Conservation (phyloP, 2,888 invertebrate genomes). For the Lycocerus yunnanus region DNA sequence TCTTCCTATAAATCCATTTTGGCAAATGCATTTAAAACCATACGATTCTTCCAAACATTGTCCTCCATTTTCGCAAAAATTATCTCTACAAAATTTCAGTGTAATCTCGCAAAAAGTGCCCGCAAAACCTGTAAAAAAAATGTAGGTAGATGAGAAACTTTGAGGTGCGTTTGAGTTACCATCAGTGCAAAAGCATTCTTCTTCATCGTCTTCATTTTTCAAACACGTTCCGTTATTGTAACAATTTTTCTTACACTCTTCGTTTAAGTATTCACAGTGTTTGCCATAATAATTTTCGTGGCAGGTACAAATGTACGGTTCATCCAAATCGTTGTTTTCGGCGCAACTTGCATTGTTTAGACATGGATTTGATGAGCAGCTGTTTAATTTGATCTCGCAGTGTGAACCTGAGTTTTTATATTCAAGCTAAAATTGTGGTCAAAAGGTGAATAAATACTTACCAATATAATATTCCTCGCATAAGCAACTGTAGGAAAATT, state of each 20-base stretch:
- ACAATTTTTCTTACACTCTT: slow-evolving; percentile 54
- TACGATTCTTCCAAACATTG: slow-evolving; percentile 50
- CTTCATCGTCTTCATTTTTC: slow-evolving; percentile 54
- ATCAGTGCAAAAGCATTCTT: slow-evolving; percentile 53
- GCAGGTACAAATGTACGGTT: slow-evolving; percentile 57
- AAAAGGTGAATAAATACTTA: slow-evolving; percentile 45
- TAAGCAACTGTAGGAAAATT: slow-evolving; percentile 56
- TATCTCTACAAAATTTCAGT: slow-evolving; percentile 40
- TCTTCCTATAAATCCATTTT: slow-evolving; percentile 59
- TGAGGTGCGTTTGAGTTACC: slow-evolving; percentile 33
- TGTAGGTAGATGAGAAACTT: not conserved
- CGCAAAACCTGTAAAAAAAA: slow-evolving; percentile 42
- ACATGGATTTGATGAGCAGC: slow-evolving; percentile 61
- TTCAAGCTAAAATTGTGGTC: not conserved
- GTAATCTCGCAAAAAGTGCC: slow-evolving; percentile 49
- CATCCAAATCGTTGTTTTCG: slow-evolving; percentile 33
- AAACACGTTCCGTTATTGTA: slow-evolving; percentile 59
- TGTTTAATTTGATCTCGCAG: slow-evolving; percentile 58
- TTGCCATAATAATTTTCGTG: slow-evolving; percentile 56
- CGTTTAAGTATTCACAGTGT: slow-evolving; percentile 56
- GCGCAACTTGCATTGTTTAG: slow-evolving; percentile 60
- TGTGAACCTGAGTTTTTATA: slow-evolving; percentile 54
- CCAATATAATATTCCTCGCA: slow-evolving; percentile 60
- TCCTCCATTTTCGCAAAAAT: slow-evolving; percentile 54
- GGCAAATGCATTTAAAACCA: slow-evolving; percentile 59